Evolutionary conservation across 1,140 invertebrate species (phyloP).

Genomic region (Pseudomyrmex concolor): DNA sequence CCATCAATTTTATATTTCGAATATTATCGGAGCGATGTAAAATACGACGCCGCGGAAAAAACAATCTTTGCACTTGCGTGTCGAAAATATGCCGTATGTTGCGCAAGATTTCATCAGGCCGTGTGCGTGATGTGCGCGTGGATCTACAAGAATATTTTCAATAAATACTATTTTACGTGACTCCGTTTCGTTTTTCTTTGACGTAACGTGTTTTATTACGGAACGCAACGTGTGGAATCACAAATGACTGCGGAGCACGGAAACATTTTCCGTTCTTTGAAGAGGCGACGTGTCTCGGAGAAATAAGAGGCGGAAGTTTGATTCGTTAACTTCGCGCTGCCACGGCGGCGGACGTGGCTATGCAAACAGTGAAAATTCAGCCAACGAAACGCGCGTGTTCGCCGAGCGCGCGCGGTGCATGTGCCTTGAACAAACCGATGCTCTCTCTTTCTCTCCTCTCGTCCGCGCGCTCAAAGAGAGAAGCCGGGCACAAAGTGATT

Average conservation of each 20-base stretch:
- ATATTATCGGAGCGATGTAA: no score
- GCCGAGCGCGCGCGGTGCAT: slow-evolving; percentile 1
- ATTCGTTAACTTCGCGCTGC: slow-evolving; percentile 47
- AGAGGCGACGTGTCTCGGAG: slow-evolving; percentile 24
- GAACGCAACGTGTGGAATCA: background rate
- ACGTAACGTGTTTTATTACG: background rate
- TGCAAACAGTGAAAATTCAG: slow-evolving; percentile 52
- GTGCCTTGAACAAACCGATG: slow-evolving; percentile 33
- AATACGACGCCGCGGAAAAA: no score
- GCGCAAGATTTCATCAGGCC: no score
- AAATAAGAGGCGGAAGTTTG: slow-evolving; percentile 33
- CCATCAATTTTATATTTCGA: background rate
- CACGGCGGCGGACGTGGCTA: slow-evolving; percentile 40
- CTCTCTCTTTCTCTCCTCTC: background rate
- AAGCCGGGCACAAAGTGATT: slow-evolving; percentile 52
- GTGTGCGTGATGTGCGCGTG: no score
- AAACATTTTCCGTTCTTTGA: slow-evolving; percentile 6
- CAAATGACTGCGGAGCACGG: background rate
- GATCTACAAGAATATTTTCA: background rate
- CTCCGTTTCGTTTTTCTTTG: background rate
- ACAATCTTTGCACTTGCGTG: no score
- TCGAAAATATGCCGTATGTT: no score
- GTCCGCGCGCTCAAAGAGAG: slow-evolving; percentile 21
- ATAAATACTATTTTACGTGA: slow-evolving; percentile 5
- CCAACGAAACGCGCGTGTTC: slow-evolving; percentile 31